Evolutionary conservation across 2,888 invertebrate genomes (phyloP), one percentile per base, ranked within the genome.

Genomic region (Andrena fulva): DNA sequence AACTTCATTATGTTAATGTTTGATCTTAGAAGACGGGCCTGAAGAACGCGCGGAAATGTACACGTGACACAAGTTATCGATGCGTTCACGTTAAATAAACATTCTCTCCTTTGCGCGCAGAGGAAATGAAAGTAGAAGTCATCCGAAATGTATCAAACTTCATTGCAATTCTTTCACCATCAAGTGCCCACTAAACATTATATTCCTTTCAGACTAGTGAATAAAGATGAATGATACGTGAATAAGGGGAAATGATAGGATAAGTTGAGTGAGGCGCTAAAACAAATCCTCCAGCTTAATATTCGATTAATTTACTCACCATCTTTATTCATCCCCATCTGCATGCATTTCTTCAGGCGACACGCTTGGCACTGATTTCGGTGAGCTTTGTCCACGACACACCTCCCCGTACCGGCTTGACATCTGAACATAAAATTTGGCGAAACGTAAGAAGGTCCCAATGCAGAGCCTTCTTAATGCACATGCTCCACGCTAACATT

Each of bases 321-420:
- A 95, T 99, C 99, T 95, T 99, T 99, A 95, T 99, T 99, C 99
- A 99, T 99, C 84, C 99, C 99, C 98, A 99, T 99, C 86, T 97
- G 96, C 88, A 99, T 96, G 94, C 99, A 99, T 95, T 99, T 99
- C 95, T 99, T 99, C 88, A 99, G 96, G 63, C 99, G 96, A 94
- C 99, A 99, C 0, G 99, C 99, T 94, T 99, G 99, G 93, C 99
- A 99, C 94, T 99, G 99, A 95, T 99, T 99, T 86, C 99, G 95
- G 94, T 99, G 99, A 0, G 99, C 99, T 94, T 99, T 99, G 95
- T 99, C 99, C 68, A 99, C 99, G 82, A 99, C 96, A 93, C 99
- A 99, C 71, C 98, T 95, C 2, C 99, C 99, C 0, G 99, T 99
- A 50, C 99, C 99, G 0, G 99, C 99, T 95, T 99, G 99, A 94